These are phyloP conservation scores for Dendrocincla tyrannina DNA, from an alignment of 2,797 vertebrate species.

Conservation along the genomic window DNA sequence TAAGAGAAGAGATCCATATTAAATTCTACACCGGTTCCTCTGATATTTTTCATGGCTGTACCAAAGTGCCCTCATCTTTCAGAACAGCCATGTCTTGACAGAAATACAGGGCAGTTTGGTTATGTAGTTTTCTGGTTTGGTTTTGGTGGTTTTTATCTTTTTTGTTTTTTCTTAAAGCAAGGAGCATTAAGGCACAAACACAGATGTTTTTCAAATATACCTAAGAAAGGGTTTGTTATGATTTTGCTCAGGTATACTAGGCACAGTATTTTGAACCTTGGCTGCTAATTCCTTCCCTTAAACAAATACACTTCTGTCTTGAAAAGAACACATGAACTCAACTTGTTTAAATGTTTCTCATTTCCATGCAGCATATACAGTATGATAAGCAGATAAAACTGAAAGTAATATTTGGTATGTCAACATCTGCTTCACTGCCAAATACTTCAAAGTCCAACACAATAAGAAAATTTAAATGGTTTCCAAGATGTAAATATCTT, in stretches of 20 bases:
- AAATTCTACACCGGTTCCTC: background rate
- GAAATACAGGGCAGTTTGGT: background rate
- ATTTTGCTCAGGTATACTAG: constrained; percentile 27
- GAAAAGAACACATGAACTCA: constrained; percentile 40
- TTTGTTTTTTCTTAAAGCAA: background rate
- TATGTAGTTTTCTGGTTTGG: background rate
- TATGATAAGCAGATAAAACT: constrained; percentile 59
- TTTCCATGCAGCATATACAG: constrained; percentile 29
- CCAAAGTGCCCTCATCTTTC: background rate
- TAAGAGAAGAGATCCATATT: background rate
- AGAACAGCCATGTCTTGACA: background rate
- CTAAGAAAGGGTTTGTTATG: background rate
- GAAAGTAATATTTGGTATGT: constrained; percentile 61
- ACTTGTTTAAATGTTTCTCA: constrained; percentile 50
- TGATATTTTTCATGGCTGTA: background rate
- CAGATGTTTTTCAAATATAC: constrained; percentile 15
- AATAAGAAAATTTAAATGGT: constrained; percentile 66
- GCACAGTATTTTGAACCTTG: constrained; percentile 11
- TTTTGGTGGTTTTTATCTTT: background rate
- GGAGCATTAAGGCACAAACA: background rate
- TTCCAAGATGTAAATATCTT: constrained; percentile 68
- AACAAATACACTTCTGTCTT: constrained; percentile 24
- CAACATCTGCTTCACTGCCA: constrained; percentile 66
- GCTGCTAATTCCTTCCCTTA: background rate
- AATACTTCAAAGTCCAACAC: constrained; percentile 62